Percentiles rank a stretch among this genome's conserved stretches.
phyloP scores from a whole-genome alignment of 53 echinoderm and acorn worm species.

The Echinometra lucunter region DNA sequence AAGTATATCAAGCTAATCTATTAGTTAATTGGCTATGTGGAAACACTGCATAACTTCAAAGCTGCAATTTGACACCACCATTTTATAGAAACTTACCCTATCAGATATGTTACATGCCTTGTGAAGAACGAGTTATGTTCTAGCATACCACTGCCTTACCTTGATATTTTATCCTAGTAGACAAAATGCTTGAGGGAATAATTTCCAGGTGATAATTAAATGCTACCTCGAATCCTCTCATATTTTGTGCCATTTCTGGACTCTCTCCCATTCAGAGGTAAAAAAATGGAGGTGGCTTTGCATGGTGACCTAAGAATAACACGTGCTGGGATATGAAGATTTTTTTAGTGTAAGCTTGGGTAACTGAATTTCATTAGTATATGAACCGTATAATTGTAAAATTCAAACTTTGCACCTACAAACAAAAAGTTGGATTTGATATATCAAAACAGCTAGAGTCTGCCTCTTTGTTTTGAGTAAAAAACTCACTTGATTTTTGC shows the following conservation, averaged over 20 bases:
- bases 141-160: not conserved
- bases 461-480: not conserved
- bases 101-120: not conserved
- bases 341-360: too few relatives aligned
- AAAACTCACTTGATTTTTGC: too few relatives aligned
- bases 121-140: not conserved
- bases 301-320: too few relatives aligned
- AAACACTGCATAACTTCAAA: not conserved
- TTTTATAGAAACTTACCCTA: not conserved
- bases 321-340: too few relatives aligned
- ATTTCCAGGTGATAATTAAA: constrained; percentile 65
- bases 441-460: not conserved
- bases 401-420: too few relatives aligned
- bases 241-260: not conserved
- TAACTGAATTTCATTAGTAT: too few relatives aligned
- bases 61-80: not conserved
- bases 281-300: not conserved
- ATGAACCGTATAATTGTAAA: too few relatives aligned
- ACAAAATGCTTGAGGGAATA: not conserved
- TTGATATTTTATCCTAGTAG: not conserved
- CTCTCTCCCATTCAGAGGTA: not conserved
- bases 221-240: constrained; percentile 9
- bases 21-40: not conserved
- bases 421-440: too few relatives aligned
- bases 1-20: too few relatives aligned